Evolutionary conservation across 2,113 vertebrate species (phyloP).

Genomic region (Colius striatus): DNA sequence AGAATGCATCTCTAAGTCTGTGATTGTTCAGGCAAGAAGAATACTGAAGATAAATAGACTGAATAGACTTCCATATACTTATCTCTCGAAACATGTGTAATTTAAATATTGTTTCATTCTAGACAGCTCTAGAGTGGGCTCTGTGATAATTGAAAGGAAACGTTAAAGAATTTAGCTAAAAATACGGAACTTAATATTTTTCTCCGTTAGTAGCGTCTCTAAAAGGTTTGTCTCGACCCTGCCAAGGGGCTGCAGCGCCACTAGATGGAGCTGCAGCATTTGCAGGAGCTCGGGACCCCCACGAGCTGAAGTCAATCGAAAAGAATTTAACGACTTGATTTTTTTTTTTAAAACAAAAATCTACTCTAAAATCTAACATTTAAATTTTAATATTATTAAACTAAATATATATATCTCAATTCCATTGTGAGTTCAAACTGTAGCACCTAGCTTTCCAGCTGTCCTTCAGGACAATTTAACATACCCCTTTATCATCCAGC

Average conservation of each 20-base stretch:
- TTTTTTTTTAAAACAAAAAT: not conserved
- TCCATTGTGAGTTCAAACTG: conserved; percentile 17
- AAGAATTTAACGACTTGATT: not conserved
- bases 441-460: not conserved
- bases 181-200: not conserved
- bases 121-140: fast-evolving
- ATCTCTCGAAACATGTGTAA: not conserved
- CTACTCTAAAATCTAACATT: not conserved
- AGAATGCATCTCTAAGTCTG: not conserved
- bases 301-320: not conserved
- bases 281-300: not conserved
- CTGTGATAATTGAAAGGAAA: not conserved
- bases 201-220: fast-evolving
- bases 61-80: not conserved
- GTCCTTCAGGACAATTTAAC: conserved; percentile 70
- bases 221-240: too few relatives aligned
- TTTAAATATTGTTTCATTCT: not conserved
- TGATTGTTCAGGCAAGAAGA: not conserved
- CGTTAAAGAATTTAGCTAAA: not conserved
- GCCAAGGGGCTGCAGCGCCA: not conserved
- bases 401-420: not conserved
- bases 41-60: not conserved
- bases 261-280: conserved; percentile 70
- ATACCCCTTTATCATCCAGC: conserved; percentile 28
- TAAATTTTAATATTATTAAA: conserved; percentile 42